These are phyloP conservation scores for Hybognathus amarus DNA, from an alignment of 2,797 vertebrate genomes.

Conservation along the genomic window DNA sequence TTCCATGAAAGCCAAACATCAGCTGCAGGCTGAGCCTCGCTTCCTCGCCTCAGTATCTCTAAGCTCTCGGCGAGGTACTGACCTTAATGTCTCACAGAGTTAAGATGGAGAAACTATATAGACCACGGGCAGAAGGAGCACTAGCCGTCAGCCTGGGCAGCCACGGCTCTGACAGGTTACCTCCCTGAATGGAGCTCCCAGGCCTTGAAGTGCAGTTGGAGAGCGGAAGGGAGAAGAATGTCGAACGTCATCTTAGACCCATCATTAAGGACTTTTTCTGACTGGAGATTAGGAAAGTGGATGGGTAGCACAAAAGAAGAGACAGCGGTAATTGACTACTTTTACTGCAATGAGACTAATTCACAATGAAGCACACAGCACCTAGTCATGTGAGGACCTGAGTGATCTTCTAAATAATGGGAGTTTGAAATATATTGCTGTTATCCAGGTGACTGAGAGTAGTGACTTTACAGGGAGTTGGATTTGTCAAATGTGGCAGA, in stretches of 20 bases:
- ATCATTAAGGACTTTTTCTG: conserved; percentile 66
- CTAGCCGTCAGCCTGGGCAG: conserved; percentile 71
- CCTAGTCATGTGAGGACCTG: conserved; percentile 30
- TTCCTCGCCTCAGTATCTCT: conserved; percentile 27
- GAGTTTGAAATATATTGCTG: conserved; percentile 33
- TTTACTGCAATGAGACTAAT: conserved; percentile 41
- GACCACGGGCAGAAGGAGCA: conserved; percentile 23
- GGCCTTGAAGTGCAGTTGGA: conserved; percentile 71
- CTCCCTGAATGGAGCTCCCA: conserved; percentile 77
- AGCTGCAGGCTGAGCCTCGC: conserved; percentile 15
- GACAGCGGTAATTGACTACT: conserved; percentile 40
- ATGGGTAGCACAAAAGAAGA: conserved; percentile 38
- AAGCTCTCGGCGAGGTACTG: conserved; percentile 1
- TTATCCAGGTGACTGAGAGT: conserved; percentile 13
- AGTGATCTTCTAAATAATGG: conserved; percentile 48
- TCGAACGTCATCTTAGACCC: conserved; percentile 62
- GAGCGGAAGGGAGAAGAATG: conserved; percentile 64
- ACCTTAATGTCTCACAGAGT: conserved; percentile 46
- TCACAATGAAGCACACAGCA: conserved; percentile 38
- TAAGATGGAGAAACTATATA: conserved; percentile 48
- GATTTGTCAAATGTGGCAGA: conserved; percentile 35
- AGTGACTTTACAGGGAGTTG: background rate
- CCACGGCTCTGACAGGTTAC: conserved; percentile 68
- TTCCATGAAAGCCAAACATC: conserved; percentile 22
- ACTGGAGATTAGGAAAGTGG: conserved; percentile 49